Base-by-base conservation (phyloP, 2,888 invertebrate species). In the Caenorhabditis sp. region DNA sequence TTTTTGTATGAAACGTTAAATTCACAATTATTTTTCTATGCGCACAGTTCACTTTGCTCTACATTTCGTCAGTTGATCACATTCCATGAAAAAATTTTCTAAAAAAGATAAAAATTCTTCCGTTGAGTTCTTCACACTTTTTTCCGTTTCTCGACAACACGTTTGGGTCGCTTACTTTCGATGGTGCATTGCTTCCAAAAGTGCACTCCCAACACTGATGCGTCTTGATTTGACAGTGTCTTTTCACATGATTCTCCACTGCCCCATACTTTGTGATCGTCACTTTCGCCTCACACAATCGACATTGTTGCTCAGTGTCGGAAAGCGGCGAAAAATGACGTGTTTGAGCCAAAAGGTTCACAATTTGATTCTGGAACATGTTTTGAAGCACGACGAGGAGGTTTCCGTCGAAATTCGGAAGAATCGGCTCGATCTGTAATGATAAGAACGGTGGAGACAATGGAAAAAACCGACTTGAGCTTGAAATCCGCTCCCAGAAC, bases 151-250 rank as follows among this genome's bases (percentile, higher is more conserved):
- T 7, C 5, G 9, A 30, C 30, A 9, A 35, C 9, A 35, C 2
- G 4, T 3, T 2, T 9, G 9, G 35, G 11, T 22, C 27, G 24
- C 50, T 30, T 6, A 71, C 85, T 73, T 84, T 85, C 0, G 80
- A 81, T 74, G 79, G 79, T 45, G 80, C 84, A 66, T 85, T 85
- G 63, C 84, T 85, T 22, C 66, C 75, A 58, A 85, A 86, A 2
- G 50, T 56, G 70, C 86, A 86, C 48, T 86, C 70, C n/a, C 72
- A 52, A 66, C 85, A 85, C 32, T 79, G 72, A 53, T 80, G 86
- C 68, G 84, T 84, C 56, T 86, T 86, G 41, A 85, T 26, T 2
- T 61, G 48, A 8, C 85, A 82, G 32, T 86, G 86, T 7, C 82
- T 81, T 7, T 77, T 70, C 13, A 85, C 84, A 56, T 86, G 86